Evolutionary conservation across 2,888 invertebrate species (phyloP).

Genomic region (Gari tellinella): DNA sequence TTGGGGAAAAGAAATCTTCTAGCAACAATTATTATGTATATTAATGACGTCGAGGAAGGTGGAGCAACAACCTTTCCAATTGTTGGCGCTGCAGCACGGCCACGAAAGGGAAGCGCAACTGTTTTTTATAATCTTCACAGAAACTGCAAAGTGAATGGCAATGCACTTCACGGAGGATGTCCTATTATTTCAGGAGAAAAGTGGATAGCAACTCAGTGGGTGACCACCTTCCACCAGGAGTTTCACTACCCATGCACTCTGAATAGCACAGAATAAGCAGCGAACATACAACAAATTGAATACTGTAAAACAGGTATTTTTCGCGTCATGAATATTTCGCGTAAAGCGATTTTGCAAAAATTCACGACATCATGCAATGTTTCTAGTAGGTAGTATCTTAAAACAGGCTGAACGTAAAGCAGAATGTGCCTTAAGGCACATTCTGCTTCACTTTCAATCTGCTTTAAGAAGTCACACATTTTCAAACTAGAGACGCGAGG

Average conservation of each 20-base stretch:
- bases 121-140: constrained; percentile 11
- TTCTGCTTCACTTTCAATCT: no score
- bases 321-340: no score
- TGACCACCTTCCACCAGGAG: constrained; percentile 5
- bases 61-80: constrained; percentile 10
- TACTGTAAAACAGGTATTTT: no score
- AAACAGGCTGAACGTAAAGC: no score
- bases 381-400: no score
- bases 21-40: constrained; percentile 6
- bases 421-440: no score
- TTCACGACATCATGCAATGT: no score
- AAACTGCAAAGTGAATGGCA: background rate
- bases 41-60: constrained; percentile 11
- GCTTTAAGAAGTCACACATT: no score
- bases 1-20: background rate
- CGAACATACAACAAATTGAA: no score
- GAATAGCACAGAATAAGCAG: background rate
- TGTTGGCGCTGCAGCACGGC: constrained; percentile 7
- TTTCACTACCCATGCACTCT: constrained; percentile 12
- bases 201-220: constrained; percentile 17
- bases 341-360: no score
- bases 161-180: constrained; percentile 7
- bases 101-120: constrained; percentile 4
- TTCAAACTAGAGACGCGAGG: no score
- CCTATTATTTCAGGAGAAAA: constrained; percentile 19